phyloP scores from a whole-genome alignment of 2,797 vertebrate species.

The Macrochelys suwanniensis region DNA sequence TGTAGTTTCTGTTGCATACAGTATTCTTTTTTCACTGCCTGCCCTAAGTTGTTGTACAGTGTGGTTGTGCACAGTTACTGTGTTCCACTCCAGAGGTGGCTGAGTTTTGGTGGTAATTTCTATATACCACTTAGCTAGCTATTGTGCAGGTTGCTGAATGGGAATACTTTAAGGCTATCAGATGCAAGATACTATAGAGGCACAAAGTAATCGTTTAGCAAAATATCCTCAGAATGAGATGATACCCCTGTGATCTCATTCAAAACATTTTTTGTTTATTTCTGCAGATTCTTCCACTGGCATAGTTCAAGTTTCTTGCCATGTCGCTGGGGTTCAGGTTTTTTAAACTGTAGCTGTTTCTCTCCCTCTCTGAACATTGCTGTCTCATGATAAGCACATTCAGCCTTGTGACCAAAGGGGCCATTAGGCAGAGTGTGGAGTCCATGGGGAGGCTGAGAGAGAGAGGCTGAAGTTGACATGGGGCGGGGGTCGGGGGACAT shows the following conservation, averaged over 20 bases:
- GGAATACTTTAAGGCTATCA: neutral
- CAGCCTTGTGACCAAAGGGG: neutral
- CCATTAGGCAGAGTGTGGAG: neutral
- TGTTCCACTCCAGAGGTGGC: neutral
- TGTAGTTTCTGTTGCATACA: neutral
- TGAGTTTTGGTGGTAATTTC: neutral
- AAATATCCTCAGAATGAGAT: neutral
- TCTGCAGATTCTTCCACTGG: neutral
- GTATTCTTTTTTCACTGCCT: conserved; percentile 14
- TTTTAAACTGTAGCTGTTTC: neutral
- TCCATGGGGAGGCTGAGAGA: neutral
- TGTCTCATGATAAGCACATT: neutral
- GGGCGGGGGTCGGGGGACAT: neutral
- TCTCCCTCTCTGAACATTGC: neutral
- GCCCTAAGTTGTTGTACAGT: neutral
- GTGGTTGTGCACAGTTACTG: neutral
- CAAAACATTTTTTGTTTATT: conserved; percentile 13
- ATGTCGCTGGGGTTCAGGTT: fast-evolving
- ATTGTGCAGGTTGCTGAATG: neutral
- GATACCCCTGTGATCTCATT: neutral
- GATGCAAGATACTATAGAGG: neutral
- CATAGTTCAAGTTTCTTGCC: neutral
- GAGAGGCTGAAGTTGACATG: neutral
- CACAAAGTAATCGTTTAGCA: conserved; percentile 16
- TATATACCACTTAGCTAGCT: neutral